Percentiles rank a stretch among this genome's conserved stretches.
These are phyloP conservation scores for Papilio helenus DNA, from an alignment of 1,140 invertebrate species.

Conservation along the genomic window DNA sequence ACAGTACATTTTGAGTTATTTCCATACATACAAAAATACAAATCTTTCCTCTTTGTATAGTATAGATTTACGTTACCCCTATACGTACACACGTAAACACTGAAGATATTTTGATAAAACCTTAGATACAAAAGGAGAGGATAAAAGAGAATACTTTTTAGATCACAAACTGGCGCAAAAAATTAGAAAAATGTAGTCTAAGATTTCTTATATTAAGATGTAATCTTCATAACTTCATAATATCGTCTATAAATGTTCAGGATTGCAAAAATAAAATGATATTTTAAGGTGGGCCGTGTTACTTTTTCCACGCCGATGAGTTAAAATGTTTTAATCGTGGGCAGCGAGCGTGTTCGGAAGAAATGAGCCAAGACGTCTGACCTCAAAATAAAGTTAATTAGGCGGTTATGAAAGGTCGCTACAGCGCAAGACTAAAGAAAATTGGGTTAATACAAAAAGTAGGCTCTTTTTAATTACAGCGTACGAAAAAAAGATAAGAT, in stretches of 20 bases:
- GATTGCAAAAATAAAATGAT: conserved; percentile 1
- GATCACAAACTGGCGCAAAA: no score
- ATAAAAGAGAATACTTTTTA: no score
- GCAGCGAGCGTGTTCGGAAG: conserved; percentile 32
- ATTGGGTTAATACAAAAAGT: conserved; percentile 18
- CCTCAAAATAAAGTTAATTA: conserved; percentile 36
- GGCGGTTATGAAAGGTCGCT: conserved; percentile 34
- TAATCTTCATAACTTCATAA: neutral
- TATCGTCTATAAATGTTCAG: neutral
- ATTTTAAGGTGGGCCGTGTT: neutral
- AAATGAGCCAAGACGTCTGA: conserved; percentile 35
- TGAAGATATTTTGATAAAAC: no score
- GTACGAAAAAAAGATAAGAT: neutral
- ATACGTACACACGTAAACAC: neutral
- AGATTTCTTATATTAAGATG: no score
- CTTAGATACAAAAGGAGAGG: no score
- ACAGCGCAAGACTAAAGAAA: conserved; percentile 5
- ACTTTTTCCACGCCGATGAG: conserved; percentile 24
- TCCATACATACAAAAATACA: no score
- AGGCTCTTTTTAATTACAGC: conserved; percentile 11
- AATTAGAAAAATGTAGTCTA: no score
- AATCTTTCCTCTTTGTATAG: no score
- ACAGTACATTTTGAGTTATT: no score
- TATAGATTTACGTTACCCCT: no score
- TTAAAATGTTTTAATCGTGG: conserved; percentile 34